Percentiles rank a stretch among this genome's conserved stretches.
Conservation (phyloP, 2,113 vertebrate species). For the Dolichallabes microphthalmus region DNA sequence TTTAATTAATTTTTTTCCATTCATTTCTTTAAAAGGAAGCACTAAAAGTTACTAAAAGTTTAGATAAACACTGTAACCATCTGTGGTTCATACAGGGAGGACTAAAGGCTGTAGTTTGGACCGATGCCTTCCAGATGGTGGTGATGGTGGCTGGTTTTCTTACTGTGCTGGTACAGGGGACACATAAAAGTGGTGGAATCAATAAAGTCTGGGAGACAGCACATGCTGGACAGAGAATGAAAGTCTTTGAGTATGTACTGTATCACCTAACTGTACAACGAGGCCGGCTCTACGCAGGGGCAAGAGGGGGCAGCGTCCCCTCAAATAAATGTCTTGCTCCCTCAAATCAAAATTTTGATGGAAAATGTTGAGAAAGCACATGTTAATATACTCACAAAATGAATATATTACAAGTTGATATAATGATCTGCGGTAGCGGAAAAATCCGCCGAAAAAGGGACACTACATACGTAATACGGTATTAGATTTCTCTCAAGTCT, state of each 20-base stretch:
- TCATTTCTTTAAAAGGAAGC: neutral
- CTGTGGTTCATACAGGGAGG: conserved; percentile 71
- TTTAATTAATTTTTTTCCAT: neutral
- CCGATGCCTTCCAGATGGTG: conserved; percentile 85
- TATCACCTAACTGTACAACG: conserved; percentile 2
- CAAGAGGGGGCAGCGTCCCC: no score
- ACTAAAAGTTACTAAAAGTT: neutral
- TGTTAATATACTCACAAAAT: no score
- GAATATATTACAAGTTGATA: no score
- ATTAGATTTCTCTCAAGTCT: no score
- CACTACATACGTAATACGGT: no score
- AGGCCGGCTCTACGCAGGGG: no score
- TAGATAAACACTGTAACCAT: conserved; percentile 8
- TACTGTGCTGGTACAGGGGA: conserved; percentile 75
- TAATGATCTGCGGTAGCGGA: no score
- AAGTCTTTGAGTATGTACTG: conserved; percentile 73
- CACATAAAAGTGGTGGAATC: conserved; percentile 63
- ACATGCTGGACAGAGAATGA: conserved; percentile 71
- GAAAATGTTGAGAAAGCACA: no score
- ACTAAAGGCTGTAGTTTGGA: conserved; percentile 85
- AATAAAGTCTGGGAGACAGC: conserved; percentile 71
- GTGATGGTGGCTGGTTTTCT: conserved; percentile 82
- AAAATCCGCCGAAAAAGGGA: no score
- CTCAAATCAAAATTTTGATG: no score
- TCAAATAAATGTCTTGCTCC: no score